Evolutionary conservation across 2,113 vertebrate species (phyloP), one percentile per base, ranked within the genome.

Genomic region (Polypterus bichir): DNA sequence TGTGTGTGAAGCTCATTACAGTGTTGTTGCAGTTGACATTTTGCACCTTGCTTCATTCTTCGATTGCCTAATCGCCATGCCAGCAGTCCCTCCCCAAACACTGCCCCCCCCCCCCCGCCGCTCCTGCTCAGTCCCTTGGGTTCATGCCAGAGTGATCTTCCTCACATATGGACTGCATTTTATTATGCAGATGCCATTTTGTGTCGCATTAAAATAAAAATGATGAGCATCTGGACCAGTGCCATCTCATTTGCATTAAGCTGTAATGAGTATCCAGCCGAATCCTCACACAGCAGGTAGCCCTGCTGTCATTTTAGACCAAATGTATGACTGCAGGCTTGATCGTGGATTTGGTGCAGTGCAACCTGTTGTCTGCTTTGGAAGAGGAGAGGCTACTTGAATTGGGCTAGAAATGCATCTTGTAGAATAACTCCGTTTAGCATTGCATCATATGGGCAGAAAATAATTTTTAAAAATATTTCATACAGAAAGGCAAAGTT

Each of bases 131-230:
- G 73, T 73, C 81, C 81, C 82, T 78, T 85, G 87, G 84, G 82
- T 75, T 80, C 85, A 82, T 86, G 87, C 83, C 81, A 86, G 84
- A 87, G 86, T 84, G 79, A 84, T 86, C 83, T 87, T 79, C 73
- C 76, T 83, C 86, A 80, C 88, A 88, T 88, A 89, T 86, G 86
- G 86, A 84, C 81, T 83, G 83, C 87, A 88, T 86, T 86, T 88
- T 84, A 93, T 93, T 92, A 92, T 89, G 87, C 86, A 81, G 86
- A 85, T 89, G 91, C 88, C 89, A 89, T 90, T 92, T 91, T 89
- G 83, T 85, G 86, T 85, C 85, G 88, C 83, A 86, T 89, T 85
- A 83, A 83, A 83, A 86, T 89, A 85, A 83, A 83, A 83, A 87
- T 86, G 80, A 79, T 91, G 90, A 92, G 88, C 83, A 89, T 75